phyloP scores from a whole-genome alignment of 2,888 invertebrate genomes.

The Drosophila antonietae region DNA sequence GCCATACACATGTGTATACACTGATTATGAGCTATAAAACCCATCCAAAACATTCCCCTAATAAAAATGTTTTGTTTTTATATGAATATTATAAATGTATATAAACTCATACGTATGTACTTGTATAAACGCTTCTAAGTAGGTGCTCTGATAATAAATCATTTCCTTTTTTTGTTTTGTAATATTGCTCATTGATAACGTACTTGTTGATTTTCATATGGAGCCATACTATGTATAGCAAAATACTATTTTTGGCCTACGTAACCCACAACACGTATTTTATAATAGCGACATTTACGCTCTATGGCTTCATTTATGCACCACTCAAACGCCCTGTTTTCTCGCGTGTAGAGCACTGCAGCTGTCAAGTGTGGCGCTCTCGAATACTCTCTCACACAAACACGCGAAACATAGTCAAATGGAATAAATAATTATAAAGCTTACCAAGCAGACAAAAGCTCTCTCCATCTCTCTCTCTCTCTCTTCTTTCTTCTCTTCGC shows the following conservation, averaged over 20 bases:
- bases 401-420: constrained; percentile 11
- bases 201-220: constrained; percentile 37
- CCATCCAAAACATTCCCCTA: constrained; percentile 61
- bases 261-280: constrained; percentile 13
- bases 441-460: constrained; percentile 5
- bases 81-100: constrained; percentile 46
- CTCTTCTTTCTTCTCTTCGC: neutral
- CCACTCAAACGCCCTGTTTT: constrained; percentile 35
- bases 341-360: constrained; percentile 47
- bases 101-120: constrained; percentile 38
- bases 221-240: constrained; percentile 20
- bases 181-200: constrained; percentile 64
- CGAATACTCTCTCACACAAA: constrained; percentile 12
- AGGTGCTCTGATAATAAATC: constrained; percentile 78
- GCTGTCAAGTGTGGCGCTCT: constrained; percentile 33
- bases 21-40: constrained; percentile 25
- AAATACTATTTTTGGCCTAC: constrained; percentile 35
- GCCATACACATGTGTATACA: constrained; percentile 8
- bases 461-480: neutral
- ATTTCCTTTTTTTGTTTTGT: constrained; percentile 42
- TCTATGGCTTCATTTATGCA: constrained; percentile 38
- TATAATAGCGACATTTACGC: neutral
- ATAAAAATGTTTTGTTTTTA: constrained; percentile 53
- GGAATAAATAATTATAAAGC: constrained; percentile 4
- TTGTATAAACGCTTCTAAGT: constrained; percentile 40